Evolutionary conservation across 2,113 vertebrate species (phyloP), one percentile per base, ranked within the genome.

Genomic region (Chloroceryle aenea): DNA sequence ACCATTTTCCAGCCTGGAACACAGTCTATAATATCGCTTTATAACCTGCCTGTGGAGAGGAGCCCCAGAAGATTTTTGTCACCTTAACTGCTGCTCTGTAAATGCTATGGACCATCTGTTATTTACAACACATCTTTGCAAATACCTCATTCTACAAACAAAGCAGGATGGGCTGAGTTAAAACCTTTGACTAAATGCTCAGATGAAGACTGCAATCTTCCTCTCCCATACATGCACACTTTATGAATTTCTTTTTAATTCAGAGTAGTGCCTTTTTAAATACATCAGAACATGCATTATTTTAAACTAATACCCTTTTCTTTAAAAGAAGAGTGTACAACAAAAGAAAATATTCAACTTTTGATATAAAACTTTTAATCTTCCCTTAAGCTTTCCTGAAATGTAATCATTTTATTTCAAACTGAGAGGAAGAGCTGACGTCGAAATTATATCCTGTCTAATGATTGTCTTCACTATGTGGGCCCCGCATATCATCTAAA

Each of bases 371-470:
- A 95, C 89, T 96, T 94, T 91, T 95, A 93, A 93, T 91, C 96
- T 96, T 85, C 87, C 92, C 85, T 94, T 92, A 95, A 74, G 92
- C 36, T 87, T 53, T 72, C 72, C 85, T 87, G 80, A 95, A 93
- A 94, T 92, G 53, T 93, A 92, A 92, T 92, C 56, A 87, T 92
- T 97, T 97, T 91, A 95, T 96, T 96, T 97, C 90, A 90, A 80
- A 97, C 61, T 66, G 68, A 92, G 90, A 89, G 87, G 69, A 92
- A 89, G 88, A 87, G 89, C 76, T 96, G 90, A 97, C 92, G 86
- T 52, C 81, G 93, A 97, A 97, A 97, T 97, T 97, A 95, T 93
- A 94, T 85, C 92, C 84, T 97, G 96, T 94, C 94, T 91, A 94
- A 88, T 86, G 96, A 84, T 34, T 97, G 96, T 78, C 96, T 97